Evolutionary conservation across 30 jellyfish, hydroid and myxozoan species (phyloP).

Genomic region (Cassiopea andromeda): DNA sequence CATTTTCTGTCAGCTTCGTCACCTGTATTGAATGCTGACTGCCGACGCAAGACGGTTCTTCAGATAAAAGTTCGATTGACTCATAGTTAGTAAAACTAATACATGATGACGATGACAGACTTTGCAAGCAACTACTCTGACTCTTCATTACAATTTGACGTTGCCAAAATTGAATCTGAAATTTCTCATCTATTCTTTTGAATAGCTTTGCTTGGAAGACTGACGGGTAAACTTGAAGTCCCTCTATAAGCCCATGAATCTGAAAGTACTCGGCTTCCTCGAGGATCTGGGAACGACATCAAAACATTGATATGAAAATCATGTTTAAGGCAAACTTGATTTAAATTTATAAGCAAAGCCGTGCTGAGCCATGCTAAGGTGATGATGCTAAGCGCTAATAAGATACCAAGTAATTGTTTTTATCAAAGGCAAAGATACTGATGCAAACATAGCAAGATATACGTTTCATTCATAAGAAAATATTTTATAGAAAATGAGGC

Average conservation of each 20-base stretch:
- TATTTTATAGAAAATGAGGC: too few species aligned
- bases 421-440: too few species aligned
- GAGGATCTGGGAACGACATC: conserved; percentile 23
- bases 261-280: conserved; percentile 80
- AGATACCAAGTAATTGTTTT: too few species aligned
- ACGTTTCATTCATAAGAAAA: too few species aligned
- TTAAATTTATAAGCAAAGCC: too few species aligned
- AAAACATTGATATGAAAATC: too few species aligned
- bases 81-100: conserved; percentile 47
- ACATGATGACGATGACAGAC: conserved; percentile 22
- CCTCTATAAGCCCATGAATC: conserved; percentile 61
- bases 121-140: conserved; percentile 53
- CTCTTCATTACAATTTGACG: conserved; percentile 33
- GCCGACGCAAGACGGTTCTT: conserved; percentile 58
- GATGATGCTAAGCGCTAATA: too few species aligned
- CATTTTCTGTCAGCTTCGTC: conserved; percentile 21
- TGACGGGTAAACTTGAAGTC: conserved; percentile 55
- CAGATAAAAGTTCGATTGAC: conserved; percentile 5
- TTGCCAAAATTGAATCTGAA: conserved; percentile 54
- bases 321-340: too few species aligned
- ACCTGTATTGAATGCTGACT: conserved; percentile 65
- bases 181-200: conserved; percentile 29
- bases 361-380: too few species aligned
- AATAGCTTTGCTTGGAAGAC: conserved; percentile 57
- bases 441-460: too few species aligned